phyloP scores from a whole-genome alignment of 2,113 vertebrate species.

The Lanius ludovicianus region DNA sequence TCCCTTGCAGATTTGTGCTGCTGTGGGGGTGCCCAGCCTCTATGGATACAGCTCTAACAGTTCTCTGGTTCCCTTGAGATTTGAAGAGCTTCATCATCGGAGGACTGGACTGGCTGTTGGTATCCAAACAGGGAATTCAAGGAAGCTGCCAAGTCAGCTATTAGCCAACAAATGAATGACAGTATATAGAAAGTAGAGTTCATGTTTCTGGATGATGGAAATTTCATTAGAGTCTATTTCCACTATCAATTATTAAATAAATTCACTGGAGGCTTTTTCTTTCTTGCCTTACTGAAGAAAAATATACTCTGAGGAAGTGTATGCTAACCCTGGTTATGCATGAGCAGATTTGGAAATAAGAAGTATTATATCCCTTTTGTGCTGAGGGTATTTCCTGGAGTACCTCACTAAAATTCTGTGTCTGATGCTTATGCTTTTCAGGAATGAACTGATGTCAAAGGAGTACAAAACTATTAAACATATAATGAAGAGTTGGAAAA shows the following conservation, averaged over 20 bases:
- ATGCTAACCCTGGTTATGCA: slow-evolving; percentile 52
- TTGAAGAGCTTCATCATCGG: background rate
- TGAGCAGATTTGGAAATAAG: slow-evolving; percentile 58
- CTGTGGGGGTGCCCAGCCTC: background rate
- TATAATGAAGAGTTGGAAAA: slow-evolving; percentile 2
- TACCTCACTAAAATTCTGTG: slow-evolving; percentile 15
- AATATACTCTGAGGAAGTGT: slow-evolving; percentile 50
- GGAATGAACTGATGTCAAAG: slow-evolving; percentile 1
- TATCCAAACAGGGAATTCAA: slow-evolving; percentile 18
- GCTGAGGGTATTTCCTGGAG: slow-evolving; percentile 47
- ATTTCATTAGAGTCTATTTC: slow-evolving; percentile 93
- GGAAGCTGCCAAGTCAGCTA: slow-evolving; percentile 37
- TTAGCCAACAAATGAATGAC: slow-evolving; percentile 53
- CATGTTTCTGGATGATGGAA: slow-evolving; percentile 87
- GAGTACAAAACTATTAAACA: background rate
- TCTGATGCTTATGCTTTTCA: slow-evolving; percentile 49
- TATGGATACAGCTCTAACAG: background rate
- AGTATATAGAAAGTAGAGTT: slow-evolving; percentile 70
- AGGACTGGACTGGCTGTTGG: background rate
- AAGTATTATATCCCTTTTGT: slow-evolving; percentile 13
- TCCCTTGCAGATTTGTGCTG: background rate
- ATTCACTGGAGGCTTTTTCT: slow-evolving; percentile 71
- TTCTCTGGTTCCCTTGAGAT: background rate
- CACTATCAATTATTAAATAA: slow-evolving; percentile 92
- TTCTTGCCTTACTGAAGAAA: slow-evolving; percentile 46